Conservation (phyloP, 2,888 invertebrate genomes). For the Meghimatium bilineatum region DNA sequence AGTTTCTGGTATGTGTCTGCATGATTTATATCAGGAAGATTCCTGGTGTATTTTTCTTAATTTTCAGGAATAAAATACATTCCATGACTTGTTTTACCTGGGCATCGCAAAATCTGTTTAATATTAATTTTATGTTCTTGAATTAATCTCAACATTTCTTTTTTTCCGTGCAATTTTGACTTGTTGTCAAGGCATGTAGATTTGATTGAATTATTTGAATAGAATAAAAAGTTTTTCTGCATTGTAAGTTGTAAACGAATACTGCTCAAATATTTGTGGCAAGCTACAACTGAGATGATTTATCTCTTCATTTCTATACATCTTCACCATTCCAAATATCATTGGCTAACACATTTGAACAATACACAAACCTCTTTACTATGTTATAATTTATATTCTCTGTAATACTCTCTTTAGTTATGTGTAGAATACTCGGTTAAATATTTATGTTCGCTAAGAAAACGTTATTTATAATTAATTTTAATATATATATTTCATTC, state of each 20-base stretch:
- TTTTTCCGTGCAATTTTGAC: not conserved
- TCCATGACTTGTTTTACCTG: slow-evolving; percentile 23
- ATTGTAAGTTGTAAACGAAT: not conserved
- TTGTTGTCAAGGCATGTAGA: not conserved
- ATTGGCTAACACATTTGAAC: not conserved
- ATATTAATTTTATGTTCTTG: not conserved
- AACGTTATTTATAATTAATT: too few species aligned
- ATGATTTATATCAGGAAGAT: not conserved
- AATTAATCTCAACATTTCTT: not conserved
- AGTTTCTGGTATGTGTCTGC: too few species aligned
- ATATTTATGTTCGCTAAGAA: too few species aligned
- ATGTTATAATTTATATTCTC: too few species aligned
- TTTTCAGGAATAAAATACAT: slow-evolving; percentile 19
- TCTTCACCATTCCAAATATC: slow-evolving; percentile 1
- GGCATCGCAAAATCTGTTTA: not conserved
- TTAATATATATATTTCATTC: too few species aligned
- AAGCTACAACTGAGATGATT: not conserved
- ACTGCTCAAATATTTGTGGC: not conserved
- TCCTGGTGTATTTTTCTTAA: not conserved
- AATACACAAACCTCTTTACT: too few species aligned
- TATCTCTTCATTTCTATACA: not conserved
- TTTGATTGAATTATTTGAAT: not conserved
- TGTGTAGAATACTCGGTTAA: too few species aligned
- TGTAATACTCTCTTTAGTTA: too few species aligned
- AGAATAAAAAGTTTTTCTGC: not conserved